phyloP scores from a whole-genome alignment of 2,888 invertebrate genomes.

The Apodemia mormo region DNA sequence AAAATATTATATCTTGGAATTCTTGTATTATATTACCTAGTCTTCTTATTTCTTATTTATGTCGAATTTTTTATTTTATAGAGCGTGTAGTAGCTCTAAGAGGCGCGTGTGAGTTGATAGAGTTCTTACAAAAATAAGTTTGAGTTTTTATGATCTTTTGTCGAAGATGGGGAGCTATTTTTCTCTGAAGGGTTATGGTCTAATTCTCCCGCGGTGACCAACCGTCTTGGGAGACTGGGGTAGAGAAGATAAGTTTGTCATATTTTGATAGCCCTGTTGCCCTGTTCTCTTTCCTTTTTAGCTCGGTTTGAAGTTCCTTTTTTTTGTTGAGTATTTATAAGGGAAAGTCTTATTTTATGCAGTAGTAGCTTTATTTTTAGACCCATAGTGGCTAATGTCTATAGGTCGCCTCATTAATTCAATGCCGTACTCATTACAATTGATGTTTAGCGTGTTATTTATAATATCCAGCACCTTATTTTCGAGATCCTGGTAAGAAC shows the following conservation, averaged over 20 bases:
- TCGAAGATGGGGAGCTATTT: too few species aligned
- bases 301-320: background rate
- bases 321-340: background rate
- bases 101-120: background rate
- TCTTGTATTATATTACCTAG: too few species aligned
- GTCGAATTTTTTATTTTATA: too few species aligned
- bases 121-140: conserved; percentile 15
- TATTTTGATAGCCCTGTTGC: background rate
- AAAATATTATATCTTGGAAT: background rate
- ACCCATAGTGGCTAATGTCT: background rate
- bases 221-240: too few species aligned
- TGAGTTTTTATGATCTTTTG: too few species aligned
- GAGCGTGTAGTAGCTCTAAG: too few species aligned
- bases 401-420: background rate
- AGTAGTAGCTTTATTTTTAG: background rate
- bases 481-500: background rate
- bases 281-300: background rate
- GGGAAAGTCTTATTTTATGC: background rate
- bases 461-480: background rate
- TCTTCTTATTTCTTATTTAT: too few species aligned
- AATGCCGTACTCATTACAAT: background rate
- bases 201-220: too few species aligned
- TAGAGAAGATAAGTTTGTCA: background rate
- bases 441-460: background rate
- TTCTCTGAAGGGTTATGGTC: too few species aligned